Evolutionary conservation across 92 coral and sea anemone species (phyloP).

Genomic region (Pocillopora grandis): DNA sequence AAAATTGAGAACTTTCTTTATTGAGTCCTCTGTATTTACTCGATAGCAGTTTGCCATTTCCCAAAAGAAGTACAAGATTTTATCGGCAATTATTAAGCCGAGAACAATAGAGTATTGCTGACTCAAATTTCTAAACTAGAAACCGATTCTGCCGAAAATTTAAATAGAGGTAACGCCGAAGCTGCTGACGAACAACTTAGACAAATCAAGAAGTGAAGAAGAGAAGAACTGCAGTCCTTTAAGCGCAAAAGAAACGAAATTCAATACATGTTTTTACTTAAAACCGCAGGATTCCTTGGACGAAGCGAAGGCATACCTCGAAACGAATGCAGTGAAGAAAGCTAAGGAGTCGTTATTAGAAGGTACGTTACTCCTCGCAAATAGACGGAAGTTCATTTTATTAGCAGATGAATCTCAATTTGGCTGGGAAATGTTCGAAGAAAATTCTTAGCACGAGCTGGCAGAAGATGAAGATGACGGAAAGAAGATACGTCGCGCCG

Average conservation of each 20-base stretch:
- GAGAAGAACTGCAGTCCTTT: conserved; percentile 12
- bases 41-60: neutral
- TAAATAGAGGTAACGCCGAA: conserved; percentile 12
- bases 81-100: conserved; percentile 18
- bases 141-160: neutral
- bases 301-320: conserved; percentile 11
- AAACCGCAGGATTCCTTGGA: conserved; percentile 7
- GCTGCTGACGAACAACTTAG: conserved; percentile 15
- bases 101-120: conserved; percentile 24
- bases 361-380: conserved; percentile 37
- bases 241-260: conserved; percentile 37
- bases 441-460: too few relatives aligned
- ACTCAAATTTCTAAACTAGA: conserved; percentile 9
- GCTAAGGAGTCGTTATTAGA: conserved; percentile 22
- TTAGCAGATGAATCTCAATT: too few relatives aligned
- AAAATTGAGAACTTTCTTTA: too few relatives aligned
- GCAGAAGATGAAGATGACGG: too few relatives aligned
- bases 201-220: conserved; percentile 13
- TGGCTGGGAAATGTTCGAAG: too few relatives aligned
- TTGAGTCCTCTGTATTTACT: neutral
- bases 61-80: conserved; percentile 25
- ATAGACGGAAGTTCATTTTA: conserved; percentile 41
- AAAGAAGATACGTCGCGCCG: too few relatives aligned
- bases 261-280: conserved; percentile 20
- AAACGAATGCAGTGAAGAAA: neutral